A percentile compares a stretch with the other conserved stretches of the same genome.
Conservation (phyloP, 2,113 vertebrate species). For the Nycticebus coucang region DNA sequence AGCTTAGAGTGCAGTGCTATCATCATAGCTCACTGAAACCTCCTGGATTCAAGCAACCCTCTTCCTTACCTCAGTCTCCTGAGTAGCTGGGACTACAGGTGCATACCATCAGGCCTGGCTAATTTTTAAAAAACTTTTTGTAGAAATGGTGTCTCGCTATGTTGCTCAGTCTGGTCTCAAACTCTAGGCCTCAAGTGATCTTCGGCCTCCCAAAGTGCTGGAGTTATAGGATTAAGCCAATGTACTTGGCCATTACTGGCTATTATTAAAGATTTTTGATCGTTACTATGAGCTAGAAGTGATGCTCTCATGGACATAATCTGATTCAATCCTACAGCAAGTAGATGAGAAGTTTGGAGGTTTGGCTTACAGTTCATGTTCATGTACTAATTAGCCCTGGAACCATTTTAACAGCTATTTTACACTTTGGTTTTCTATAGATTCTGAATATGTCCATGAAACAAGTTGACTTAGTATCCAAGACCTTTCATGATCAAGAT, state of each 20-base stretch:
- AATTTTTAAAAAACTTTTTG: no score
- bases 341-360: background rate
- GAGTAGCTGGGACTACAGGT: no score
- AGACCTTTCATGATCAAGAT: background rate
- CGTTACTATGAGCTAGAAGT: background rate
- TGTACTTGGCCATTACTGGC: background rate
- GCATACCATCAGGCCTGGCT: no score
- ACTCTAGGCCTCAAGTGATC: no score
- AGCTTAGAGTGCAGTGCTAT: no score
- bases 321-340: background rate
- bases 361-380: background rate
- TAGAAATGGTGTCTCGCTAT: no score
- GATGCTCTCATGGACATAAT: background rate
- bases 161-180: no score
- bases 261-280: background rate
- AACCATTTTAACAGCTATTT: background rate
- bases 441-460: conserved; percentile 12
- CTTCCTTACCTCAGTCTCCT: no score
- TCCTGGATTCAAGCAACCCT: no score
- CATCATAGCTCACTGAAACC: no score
- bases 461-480: background rate
- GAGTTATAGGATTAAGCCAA: no score
- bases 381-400: background rate
- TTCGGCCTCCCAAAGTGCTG: no score
- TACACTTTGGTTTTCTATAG: background rate